Evolutionary conservation across 2,797 vertebrate species (phyloP).

Genomic region (Darevskia nairensis): DNA sequence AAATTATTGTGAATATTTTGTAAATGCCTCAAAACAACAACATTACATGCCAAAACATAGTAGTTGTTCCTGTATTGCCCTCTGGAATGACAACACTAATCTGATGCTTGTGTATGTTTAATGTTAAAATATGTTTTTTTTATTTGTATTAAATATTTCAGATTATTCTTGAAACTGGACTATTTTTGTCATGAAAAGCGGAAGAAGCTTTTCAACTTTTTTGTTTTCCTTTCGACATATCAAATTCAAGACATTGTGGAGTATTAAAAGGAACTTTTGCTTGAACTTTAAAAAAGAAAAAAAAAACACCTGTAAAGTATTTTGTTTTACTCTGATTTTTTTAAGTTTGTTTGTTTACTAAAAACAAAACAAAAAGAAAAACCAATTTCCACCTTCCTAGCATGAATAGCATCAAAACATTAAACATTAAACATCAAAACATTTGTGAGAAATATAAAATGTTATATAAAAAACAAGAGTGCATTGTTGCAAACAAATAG

Average conservation of each 20-base stretch:
- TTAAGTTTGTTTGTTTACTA: not conserved
- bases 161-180: conserved; percentile 53
- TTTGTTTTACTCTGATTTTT: not conserved
- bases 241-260: conserved; percentile 53
- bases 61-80: conserved; percentile 64
- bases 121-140: not conserved
- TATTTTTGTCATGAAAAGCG: conserved; percentile 60
- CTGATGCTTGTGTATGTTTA: not conserved
- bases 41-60: conserved; percentile 71
- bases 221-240: conserved; percentile 37
- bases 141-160: conserved; percentile 16
- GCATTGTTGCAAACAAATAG: not conserved
- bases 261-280: conserved; percentile 57
- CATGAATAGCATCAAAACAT: not conserved
- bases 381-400: not conserved
- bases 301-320: conserved; percentile 28
- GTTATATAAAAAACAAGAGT: not conserved
- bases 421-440: not conserved
- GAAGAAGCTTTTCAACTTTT: conserved; percentile 48
- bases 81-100: not conserved
- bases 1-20: conserved; percentile 71
- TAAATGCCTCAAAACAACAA: conserved; percentile 68
- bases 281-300: not conserved
- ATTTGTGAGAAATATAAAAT: not conserved
- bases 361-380: not conserved